phyloP scores from a whole-genome alignment of 2,888 invertebrate genomes.

The Nomada ferruginata region DNA sequence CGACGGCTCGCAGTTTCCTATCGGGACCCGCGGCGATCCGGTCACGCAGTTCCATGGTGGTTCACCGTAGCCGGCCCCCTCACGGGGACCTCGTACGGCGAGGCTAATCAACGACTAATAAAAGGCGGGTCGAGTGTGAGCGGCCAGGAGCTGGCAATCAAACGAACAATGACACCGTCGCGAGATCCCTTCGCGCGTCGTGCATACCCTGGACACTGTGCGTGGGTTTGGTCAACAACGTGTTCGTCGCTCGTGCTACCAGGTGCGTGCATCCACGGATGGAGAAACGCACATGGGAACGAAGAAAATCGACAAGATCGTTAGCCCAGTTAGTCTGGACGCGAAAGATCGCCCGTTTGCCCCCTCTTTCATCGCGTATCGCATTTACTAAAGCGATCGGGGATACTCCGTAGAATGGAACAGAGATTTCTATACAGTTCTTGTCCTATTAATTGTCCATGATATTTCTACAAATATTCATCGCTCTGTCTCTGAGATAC shows the following conservation, averaged over 20 bases:
- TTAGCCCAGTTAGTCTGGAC: too few relatives aligned
- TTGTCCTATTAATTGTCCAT: too few relatives aligned
- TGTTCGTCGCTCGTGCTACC: slow-evolving; percentile 39
- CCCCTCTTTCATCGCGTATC: too few relatives aligned
- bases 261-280: slow-evolving; percentile 54
- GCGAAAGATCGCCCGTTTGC: too few relatives aligned
- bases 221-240: slow-evolving; percentile 67
- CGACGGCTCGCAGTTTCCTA: slow-evolving; percentile 22
- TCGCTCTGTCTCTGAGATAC: too few relatives aligned
- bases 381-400: too few relatives aligned
- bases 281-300: neutral
- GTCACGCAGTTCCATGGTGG: slow-evolving; percentile 33
- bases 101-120: slow-evolving; percentile 73
- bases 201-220: slow-evolving; percentile 65
- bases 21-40: slow-evolving; percentile 35
- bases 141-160: slow-evolving; percentile 71
- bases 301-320: slow-evolving; percentile 15
- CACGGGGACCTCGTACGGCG: slow-evolving; percentile 63
- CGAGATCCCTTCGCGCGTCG: slow-evolving; percentile 63
- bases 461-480: too few relatives aligned
- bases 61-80: slow-evolving; percentile 32
- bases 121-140: slow-evolving; percentile 64
- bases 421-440: too few relatives aligned
- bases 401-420: too few relatives aligned
- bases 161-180: slow-evolving; percentile 77